phyloP scores from a whole-genome alignment of 37 sponge, comb jelly and placozoan species.

The Halichondria panicea region DNA sequence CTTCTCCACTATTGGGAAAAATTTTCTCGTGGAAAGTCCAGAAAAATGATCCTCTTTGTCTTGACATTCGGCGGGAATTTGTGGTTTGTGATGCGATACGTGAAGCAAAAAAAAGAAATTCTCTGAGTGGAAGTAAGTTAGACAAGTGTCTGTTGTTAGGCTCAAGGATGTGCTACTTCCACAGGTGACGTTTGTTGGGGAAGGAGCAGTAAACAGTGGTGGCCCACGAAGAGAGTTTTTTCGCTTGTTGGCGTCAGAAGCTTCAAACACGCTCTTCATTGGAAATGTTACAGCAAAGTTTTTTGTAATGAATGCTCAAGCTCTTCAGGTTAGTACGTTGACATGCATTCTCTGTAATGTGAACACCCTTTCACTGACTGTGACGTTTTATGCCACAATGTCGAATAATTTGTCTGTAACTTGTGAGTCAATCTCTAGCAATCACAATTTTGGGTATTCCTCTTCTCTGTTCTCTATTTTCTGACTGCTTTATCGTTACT shows the following conservation, averaged over 20 bases:
- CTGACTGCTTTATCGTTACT: too few species aligned
- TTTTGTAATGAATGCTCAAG: neutral
- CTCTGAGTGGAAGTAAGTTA: neutral
- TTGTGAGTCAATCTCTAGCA: too few species aligned
- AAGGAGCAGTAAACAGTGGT: slow-evolving; percentile 13
- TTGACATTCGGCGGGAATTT: neutral
- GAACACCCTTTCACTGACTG: neutral
- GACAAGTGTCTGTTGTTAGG: neutral
- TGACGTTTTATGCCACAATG: too few species aligned
- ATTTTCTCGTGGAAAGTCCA: too few species aligned
- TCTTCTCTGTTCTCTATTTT: too few species aligned
- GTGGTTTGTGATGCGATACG: slow-evolving; percentile 4
- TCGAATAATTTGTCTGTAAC: slow-evolving; percentile 2
- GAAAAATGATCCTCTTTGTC: too few species aligned
- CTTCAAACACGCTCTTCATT: neutral
- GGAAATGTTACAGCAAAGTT: neutral
- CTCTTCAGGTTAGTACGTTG: neutral
- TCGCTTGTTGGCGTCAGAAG: neutral
- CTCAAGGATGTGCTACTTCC: neutral
- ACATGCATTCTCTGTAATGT: neutral
- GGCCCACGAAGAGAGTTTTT: slow-evolving; percentile 30
- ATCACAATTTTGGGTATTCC: too few species aligned
- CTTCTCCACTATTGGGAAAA: too few species aligned
- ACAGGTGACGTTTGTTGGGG: slow-evolving; percentile 21
- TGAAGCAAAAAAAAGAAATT: slow-evolving; percentile 7